Evolutionary conservation across 2,888 invertebrate genomes (phyloP).

Genomic region (Drosophila lacicola): DNA sequence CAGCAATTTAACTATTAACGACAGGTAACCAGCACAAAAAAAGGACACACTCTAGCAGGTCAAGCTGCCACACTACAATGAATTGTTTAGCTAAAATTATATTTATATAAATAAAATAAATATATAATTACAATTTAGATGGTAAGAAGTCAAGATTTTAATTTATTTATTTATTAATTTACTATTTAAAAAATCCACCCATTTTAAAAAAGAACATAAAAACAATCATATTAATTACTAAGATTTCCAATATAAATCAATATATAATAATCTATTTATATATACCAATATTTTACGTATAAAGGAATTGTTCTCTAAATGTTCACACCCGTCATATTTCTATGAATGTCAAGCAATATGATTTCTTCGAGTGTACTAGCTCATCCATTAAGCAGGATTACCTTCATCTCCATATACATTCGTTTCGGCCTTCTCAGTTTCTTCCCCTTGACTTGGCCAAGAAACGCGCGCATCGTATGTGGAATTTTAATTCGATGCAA

Average conservation of each 20-base stretch:
- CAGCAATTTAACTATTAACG: conserved; percentile 76
- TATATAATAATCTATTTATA: no score
- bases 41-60: conserved; percentile 1
- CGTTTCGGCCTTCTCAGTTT: conserved; percentile 21
- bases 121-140: background rate
- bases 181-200: no score
- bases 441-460: conserved; percentile 43
- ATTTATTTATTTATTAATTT: no score
- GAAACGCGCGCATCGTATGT: conserved; percentile 53
- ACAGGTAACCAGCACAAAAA: conserved; percentile 36
- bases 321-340: background rate
- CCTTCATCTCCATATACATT: conserved; percentile 22
- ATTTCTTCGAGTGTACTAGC: conserved; percentile 36
- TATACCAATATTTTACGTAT: background rate
- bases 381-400: conserved; percentile 74
- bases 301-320: background rate
- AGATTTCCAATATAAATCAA: no score
- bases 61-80: conserved; percentile 10
- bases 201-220: no score
- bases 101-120: no score
- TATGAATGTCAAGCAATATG: background rate
- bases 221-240: no score
- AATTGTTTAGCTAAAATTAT: background rate
- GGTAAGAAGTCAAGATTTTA: no score
- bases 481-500: conserved; percentile 73